Percentiles rank a stretch among this genome's conserved stretches.
These are phyloP conservation scores for Amphiprion ocellaris DNA, from an alignment of 2,113 vertebrate genomes.

Conservation along the genomic window DNA sequence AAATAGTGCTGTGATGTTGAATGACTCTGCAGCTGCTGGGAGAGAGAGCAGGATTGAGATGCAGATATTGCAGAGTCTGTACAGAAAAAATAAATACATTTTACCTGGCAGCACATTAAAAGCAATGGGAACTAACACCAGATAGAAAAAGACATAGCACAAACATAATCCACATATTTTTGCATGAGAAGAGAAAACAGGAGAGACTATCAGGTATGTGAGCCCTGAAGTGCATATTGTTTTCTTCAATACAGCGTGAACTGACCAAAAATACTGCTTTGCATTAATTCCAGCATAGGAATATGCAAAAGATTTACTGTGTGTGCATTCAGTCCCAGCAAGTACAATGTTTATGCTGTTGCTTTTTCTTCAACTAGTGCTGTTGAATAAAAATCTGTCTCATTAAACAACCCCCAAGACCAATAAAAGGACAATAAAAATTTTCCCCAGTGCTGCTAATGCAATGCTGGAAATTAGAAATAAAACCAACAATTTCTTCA, in stretches of 20 bases:
- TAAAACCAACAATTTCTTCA: no score
- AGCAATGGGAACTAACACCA: constrained; percentile 44
- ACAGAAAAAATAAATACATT: constrained; percentile 41
- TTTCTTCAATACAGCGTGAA: neutral
- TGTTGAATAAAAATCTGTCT: neutral
- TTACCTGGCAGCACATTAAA: constrained; percentile 51
- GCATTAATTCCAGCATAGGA: neutral
- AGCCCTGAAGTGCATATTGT: neutral
- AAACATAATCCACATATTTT: constrained; percentile 6
- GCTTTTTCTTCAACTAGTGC: neutral
- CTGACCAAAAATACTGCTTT: neutral
- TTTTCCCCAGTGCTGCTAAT: no score
- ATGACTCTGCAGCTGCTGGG: constrained; percentile 58
- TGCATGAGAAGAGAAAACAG: constrained; percentile 9
- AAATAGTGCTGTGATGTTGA: constrained; percentile 24
- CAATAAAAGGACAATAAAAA: no score
- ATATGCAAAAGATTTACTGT: neutral
- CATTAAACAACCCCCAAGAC: neutral
- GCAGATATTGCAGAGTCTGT: constrained; percentile 59
- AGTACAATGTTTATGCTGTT: neutral
- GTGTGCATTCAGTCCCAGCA: neutral
- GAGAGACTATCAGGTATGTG: neutral
- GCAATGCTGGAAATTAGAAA: no score
- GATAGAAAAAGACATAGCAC: constrained; percentile 13
- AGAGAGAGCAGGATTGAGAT: constrained; percentile 71